phyloP scores from a whole-genome alignment of 2,797 vertebrate genomes.

The Echeneis naucrates region DNA sequence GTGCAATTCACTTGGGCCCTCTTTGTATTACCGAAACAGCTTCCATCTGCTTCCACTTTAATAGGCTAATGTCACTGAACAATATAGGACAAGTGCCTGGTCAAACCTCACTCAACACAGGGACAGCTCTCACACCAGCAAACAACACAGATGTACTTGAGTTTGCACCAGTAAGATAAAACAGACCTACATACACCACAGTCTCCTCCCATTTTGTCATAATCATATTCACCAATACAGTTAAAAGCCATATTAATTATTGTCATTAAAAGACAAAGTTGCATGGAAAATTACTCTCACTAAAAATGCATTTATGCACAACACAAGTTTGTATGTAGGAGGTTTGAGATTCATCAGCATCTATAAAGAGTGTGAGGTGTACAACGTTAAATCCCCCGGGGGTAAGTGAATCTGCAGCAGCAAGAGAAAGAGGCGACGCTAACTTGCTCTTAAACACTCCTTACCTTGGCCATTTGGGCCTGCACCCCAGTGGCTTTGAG shows the following conservation, averaged over 20 bases:
- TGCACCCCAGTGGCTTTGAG: slow-evolving; percentile 97
- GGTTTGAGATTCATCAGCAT: slow-evolving; percentile 41
- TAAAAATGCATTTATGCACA: slow-evolving; percentile 60
- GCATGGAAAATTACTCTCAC: slow-evolving; percentile 36
- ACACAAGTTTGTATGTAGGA: slow-evolving; percentile 39
- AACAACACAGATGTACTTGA: not conserved
- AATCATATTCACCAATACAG: slow-evolving; percentile 26
- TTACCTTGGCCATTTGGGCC: slow-evolving; percentile 98
- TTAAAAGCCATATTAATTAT: slow-evolving; percentile 42
- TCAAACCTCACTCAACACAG: slow-evolving; percentile 44
- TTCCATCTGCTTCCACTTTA: slow-evolving; percentile 70
- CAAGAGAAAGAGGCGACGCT: slow-evolving; percentile 11
- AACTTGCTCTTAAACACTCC: slow-evolving; percentile 40
- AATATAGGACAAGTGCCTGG: slow-evolving; percentile 43
- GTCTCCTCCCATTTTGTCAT: slow-evolving; percentile 20
- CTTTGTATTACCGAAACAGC: slow-evolving; percentile 48
- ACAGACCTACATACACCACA: slow-evolving; percentile 32
- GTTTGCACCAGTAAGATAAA: slow-evolving; percentile 35
- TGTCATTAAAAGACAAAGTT: slow-evolving; percentile 45
- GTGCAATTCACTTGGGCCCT: slow-evolving; percentile 39
- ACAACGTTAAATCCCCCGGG: slow-evolving; percentile 13
- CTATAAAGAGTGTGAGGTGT: slow-evolving; percentile 40
- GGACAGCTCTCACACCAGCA: slow-evolving; percentile 19
- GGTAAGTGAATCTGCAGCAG: slow-evolving; percentile 19
- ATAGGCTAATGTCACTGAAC: slow-evolving; percentile 42